A percentile compares a stretch with the other conserved stretches of the same genome.
These are phyloP conservation scores for Thumatha senex DNA, from an alignment of 2,888 invertebrate species.

Conservation along the genomic window DNA sequence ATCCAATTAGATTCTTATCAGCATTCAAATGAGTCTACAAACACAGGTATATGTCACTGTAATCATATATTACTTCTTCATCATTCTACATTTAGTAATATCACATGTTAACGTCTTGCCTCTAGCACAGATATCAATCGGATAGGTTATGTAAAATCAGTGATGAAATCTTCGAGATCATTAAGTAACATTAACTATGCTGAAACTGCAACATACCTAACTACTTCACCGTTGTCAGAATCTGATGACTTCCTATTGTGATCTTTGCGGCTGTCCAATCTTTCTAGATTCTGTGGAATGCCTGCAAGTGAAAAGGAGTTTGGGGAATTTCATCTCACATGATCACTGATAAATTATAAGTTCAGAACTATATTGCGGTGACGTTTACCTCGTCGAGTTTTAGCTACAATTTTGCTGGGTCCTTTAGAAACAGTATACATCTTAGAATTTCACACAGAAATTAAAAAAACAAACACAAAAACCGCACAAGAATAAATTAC, in stretches of 20 bases:
- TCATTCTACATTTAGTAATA: neutral
- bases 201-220: slow-evolving; percentile 79
- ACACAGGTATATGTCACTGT: neutral
- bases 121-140: slow-evolving; percentile 27
- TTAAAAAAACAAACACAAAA: slow-evolving; percentile 68
- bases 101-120: neutral
- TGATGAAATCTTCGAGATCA: slow-evolving; percentile 63
- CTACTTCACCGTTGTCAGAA: slow-evolving; percentile 86
- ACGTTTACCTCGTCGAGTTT: slow-evolving; percentile 89
- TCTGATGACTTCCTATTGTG: slow-evolving; percentile 87
- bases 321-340: slow-evolving; percentile 46
- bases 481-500: slow-evolving; percentile 53
- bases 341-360: slow-evolving; percentile 31
- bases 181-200: slow-evolving; percentile 37
- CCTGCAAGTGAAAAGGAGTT: slow-evolving; percentile 79
- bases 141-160: slow-evolving; percentile 79
- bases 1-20: neutral
- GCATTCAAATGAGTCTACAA: too few species aligned
- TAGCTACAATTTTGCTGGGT: slow-evolving; percentile 94
- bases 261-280: slow-evolving; percentile 89
- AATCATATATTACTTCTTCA: neutral
- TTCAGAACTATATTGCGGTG: slow-evolving; percentile 9
- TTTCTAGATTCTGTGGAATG: slow-evolving; percentile 91
- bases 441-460: slow-evolving; percentile 72
- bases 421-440: slow-evolving; percentile 96